Conservation (phyloP, 1,140 invertebrate species). For the Acromyrmex heyeri region DNA sequence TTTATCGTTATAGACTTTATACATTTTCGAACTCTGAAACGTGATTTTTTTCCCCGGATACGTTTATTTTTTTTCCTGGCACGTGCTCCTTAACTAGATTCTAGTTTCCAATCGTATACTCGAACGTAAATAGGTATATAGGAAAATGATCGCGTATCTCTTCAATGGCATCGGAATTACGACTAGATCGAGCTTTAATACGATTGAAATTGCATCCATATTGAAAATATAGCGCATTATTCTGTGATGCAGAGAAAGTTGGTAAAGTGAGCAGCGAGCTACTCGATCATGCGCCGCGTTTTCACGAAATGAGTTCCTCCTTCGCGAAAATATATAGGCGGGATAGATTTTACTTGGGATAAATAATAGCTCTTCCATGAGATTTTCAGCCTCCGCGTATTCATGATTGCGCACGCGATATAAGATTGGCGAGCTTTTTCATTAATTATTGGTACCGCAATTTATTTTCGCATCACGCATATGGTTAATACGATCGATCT, state of each 20-base stretch:
- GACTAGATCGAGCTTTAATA: slow-evolving; percentile 11
- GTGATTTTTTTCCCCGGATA: not conserved
- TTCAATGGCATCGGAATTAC: slow-evolving; percentile 1
- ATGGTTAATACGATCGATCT: not conserved
- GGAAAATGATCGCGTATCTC: slow-evolving; percentile 6
- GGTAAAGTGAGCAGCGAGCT: slow-evolving; percentile 14
- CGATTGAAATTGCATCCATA: slow-evolving; percentile 39
- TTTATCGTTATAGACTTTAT: not conserved
- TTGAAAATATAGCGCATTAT: slow-evolving; percentile 44
- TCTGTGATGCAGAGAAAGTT: slow-evolving; percentile 35
- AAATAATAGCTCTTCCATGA: slow-evolving; percentile 12
- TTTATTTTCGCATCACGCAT: slow-evolving; percentile 28
- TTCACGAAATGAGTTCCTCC: slow-evolving; percentile 36
- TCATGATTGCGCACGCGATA: not conserved
- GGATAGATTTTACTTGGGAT: slow-evolving; percentile 9
- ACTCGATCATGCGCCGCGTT: not conserved
- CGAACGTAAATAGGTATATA: not conserved
- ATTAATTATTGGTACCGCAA: not conserved
- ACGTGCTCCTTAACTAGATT: not conserved
- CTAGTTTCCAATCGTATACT: slow-evolving; percentile 17
- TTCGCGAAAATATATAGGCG: slow-evolving; percentile 23
- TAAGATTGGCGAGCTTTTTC: slow-evolving; percentile 6
- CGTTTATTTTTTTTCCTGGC: not conserved
- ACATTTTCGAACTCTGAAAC: not conserved
- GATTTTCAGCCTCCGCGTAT: not conserved